Base-by-base conservation (phyloP, 2,888 invertebrate genomes). In the Tenthredo amoena region DNA sequence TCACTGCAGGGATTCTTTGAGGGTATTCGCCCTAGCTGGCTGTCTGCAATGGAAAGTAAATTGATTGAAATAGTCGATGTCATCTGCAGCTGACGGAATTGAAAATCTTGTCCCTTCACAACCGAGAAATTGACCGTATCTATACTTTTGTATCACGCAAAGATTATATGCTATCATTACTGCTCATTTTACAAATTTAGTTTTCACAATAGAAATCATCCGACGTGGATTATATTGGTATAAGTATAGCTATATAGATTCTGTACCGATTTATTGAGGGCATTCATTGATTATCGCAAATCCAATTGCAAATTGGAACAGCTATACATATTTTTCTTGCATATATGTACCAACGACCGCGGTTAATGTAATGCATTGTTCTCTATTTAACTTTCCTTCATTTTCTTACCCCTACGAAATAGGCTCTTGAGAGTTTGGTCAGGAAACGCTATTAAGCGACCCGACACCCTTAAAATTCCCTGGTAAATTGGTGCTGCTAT, bases 401-500 rank as follows among this genome's bases (percentile, higher is more conserved):
- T 62, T 37, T 40, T 62, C 40, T 34, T 40, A 50, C 81, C 18
- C 37, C 21, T 34, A 62, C 62, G 40, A 43, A 62, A 81, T 81
- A 7, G 62, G 40, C 34, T 81, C 40, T 40, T 9, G 21, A 50
- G 40, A 40, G 26, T 37, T 10, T 9, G 21, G 40, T 21, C 40
- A 37, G 81, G 18, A 81, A 81, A 58, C 12, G 21, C 79, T 81
- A 26, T 40, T 40, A 40, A 81, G 81, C 62, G 62, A 40, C 40
- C 40, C 34, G 18, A 62, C 81, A 62, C 58, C 81, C 37, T 81
- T 34, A 34, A 37, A 77, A 77, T 47, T 6, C 50, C 77, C 31
- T 31, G 31, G 18, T 50, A 50, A 77, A 77, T 47, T 74, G 12
- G 34, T 31, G 34, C 77, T 18, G 31, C 50, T 77, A 31, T 43